Conservation (phyloP, 2,888 invertebrate species). For the Frankliniella fusca region DNA sequence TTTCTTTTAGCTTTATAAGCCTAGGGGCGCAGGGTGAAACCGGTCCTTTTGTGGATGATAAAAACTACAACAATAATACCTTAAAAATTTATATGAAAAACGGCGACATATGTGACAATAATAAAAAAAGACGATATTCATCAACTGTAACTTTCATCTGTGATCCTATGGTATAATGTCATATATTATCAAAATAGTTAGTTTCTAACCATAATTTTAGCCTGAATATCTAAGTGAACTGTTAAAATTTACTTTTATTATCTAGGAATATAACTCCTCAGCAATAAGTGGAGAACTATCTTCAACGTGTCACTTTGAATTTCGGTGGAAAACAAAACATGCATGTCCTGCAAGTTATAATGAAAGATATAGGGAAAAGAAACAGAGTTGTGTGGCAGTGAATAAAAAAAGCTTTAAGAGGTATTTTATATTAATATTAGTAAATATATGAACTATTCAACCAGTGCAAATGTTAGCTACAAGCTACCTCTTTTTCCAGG, state of each 20-base stretch:
- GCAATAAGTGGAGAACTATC: neutral
- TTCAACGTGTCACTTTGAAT: neutral
- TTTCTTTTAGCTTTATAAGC: neutral
- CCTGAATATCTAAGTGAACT: too few species aligned
- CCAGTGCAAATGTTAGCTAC: neutral
- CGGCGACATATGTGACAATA: neutral
- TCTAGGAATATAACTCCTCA: neutral
- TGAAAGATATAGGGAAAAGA: neutral
- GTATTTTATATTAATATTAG: neutral
- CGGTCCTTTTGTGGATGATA: neutral
- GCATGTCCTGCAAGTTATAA: neutral
- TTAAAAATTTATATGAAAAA: neutral
- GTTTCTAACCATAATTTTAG: too few species aligned
- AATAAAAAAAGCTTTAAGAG: neutral
- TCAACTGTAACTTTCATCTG: constrained; percentile 1
- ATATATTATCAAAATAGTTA: neutral
- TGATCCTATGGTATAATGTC: neutral
- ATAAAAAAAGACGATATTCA: neutral
- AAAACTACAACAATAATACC: neutral
- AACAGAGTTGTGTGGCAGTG: neutral
- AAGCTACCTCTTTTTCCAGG: neutral
- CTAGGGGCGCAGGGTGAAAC: neutral
- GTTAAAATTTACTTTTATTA: neutral
- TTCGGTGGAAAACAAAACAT: neutral
- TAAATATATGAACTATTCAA: too few species aligned